Percentiles rank a stretch among this genome's conserved stretches.
These are phyloP conservation scores for Poecilia velifera DNA, from an alignment of 2,797 vertebrate genomes.

Conservation along the genomic window DNA sequence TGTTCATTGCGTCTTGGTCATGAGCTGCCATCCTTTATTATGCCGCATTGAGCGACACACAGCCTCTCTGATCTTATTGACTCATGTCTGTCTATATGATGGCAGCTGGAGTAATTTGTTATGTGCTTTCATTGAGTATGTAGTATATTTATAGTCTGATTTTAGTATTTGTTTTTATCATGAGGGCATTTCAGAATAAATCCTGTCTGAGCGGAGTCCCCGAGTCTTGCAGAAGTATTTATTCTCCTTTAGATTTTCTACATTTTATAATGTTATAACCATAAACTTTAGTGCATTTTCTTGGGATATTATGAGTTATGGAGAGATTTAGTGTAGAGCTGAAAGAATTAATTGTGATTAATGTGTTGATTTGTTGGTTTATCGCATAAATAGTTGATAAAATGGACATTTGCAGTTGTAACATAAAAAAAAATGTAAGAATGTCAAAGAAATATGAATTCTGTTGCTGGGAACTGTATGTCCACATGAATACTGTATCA, in stretches of 20 bases:
- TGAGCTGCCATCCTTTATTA: conserved; percentile 66
- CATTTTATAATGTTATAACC: not conserved
- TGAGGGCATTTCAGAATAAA: conserved; percentile 39
- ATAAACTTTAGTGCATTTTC: not conserved
- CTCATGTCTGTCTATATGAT: conserved; percentile 38
- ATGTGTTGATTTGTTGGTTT: not conserved
- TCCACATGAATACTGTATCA: not conserved
- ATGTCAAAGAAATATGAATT: not conserved
- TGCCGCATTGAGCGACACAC: conserved; percentile 42
- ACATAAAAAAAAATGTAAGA: not conserved
- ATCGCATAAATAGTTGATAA: not conserved
- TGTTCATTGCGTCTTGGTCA: conserved; percentile 42
- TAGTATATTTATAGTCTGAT: conserved; percentile 47
- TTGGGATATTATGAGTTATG: not conserved
- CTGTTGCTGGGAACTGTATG: not conserved
- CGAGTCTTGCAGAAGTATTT: conserved; percentile 8
- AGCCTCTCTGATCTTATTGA: conserved; percentile 46
- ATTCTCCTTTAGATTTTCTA: not conserved
- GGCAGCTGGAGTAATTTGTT: conserved; percentile 47
- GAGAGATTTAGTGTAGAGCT: not conserved
- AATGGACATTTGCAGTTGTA: not conserved
- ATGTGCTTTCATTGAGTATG: conserved; percentile 45
- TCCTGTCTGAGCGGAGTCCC: conserved; percentile 9
- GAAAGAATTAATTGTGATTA: too few species aligned
- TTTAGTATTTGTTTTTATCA: conserved; percentile 43